Base-by-base conservation (phyloP, 2,113 vertebrate species). In the Herpailurus yagouaroundi region DNA sequence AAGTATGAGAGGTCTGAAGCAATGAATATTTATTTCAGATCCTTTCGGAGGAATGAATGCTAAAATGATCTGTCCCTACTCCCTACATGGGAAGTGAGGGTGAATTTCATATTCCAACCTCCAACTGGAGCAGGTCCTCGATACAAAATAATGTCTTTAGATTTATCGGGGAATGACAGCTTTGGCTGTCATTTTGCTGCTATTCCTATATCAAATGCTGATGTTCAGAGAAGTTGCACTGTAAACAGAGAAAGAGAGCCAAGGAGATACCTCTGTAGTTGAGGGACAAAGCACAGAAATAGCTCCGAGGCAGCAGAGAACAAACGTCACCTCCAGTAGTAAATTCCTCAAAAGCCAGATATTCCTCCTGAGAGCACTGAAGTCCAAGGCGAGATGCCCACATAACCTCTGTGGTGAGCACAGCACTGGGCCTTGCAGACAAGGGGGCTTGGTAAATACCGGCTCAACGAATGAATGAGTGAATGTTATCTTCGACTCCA, bases 11-110 rank as follows among this genome's bases (percentile, higher is more conserved):
- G 0, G 27, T 63, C 1, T 92, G 89, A 2, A 36, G 69, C 94
- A 84, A 1, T 25, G 25, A 55, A 83, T 85, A 86, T 55, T 57
- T 91, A 94, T 83, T 73, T 95, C 93, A 91, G 95, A 96, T 80
- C 6, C 33, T 81, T 38, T 12, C 31, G 31, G 77, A 94, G 94
- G 38, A 27, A 92, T 29, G 71, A 31, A 13, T 48, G 6, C 23
- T 16, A 95, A 57, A 1, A 90, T 0, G 5, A 87, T 68, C 31
- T 29, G 0, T 6, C 4, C 79, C 12, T 50, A 38, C 80, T 95
- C 25, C 83, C 81, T 52, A 18, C 10, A 29, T 7, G 55, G 92
- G 84, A 91, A 97, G 52, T 41, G 50, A 92, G 41, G 64, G 79
- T 15, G n/a, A 89, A 45, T 90, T 82, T 73, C 86, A 60, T 25